Base-by-base conservation (phyloP, 2,797 vertebrate species). In the Sylvia borin region DNA sequence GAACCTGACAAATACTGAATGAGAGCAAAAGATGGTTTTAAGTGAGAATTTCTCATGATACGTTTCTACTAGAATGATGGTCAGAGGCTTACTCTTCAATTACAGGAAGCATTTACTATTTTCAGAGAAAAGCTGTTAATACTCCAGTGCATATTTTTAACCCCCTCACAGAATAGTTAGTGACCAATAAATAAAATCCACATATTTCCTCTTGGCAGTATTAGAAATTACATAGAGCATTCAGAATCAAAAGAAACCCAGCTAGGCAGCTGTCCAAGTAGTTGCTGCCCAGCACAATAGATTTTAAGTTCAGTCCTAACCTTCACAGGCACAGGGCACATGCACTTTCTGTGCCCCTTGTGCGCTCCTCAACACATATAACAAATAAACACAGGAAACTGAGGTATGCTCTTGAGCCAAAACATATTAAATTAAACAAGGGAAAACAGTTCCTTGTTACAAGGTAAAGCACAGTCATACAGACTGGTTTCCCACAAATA, bases 1-100 rank as follows among this genome's bases (percentile, higher is more conserved):
- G 97, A 98, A 99, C 92, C 98, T 98, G 92, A 99, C 98, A 73
- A 98, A 99, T 92, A 99, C 99, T 99, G 95, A 95, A 86, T 38
- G 82, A 93, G 67, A 96, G 89, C 20, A 97, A 77, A 80, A 88
- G 45, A 88, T 31, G 21, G 73, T 77, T 95, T 82, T 47, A 42
- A 84, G 67, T 0, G 1, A 93, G 51, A 16, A 18, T 91, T 88
- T 91, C 54, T 92, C 67, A 29, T 7, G 3, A 61, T 2, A 8
- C 27, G 20, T 62, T 60, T 74, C 38, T 71, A 42, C 36, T 73
- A 67, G 42, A 70, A 34, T 34, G 71, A 67, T 13, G 7, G 55
- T 0, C 1, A 83, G 48, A 61, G 26, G 48, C 45, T 92, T 86
- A 38, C 21, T 80, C 45, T 87, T 79, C 61, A 51, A 25, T 51